These are phyloP conservation scores for Rhabdomys dilectus DNA, from an alignment of 2,113 vertebrate species.

Conservation along the genomic window DNA sequence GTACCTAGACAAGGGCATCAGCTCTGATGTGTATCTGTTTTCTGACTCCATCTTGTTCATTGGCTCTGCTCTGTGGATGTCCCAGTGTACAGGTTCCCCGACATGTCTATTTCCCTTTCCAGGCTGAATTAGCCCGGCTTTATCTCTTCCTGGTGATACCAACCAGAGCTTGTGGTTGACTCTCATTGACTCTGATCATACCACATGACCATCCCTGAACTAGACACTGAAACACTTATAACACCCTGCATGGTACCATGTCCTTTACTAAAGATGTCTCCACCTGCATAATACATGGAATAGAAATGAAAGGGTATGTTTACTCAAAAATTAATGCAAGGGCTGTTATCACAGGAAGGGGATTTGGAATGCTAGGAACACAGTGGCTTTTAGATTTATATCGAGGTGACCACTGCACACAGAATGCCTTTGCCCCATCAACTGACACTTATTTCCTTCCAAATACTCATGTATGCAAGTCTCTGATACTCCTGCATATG, in stretches of 20 bases:
- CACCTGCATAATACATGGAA: background rate
- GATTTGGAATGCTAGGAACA: background rate
- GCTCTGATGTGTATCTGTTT: background rate
- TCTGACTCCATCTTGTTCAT: no score
- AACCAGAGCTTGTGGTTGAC: background rate
- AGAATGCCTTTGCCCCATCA: accelerated
- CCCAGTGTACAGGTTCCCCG: background rate
- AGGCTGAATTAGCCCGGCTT: background rate
- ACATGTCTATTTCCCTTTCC: background rate
- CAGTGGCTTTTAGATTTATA: no score
- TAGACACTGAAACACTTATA: accelerated
- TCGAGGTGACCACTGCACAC: accelerated
- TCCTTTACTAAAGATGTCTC: background rate
- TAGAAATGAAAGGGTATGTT: background rate
- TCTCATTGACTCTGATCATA: background rate
- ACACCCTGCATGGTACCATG: background rate
- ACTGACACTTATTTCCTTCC: background rate
- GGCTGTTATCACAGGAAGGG: background rate
- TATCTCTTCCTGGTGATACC: background rate
- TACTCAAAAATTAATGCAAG: background rate
- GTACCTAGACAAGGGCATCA: background rate
- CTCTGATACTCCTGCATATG: no score
- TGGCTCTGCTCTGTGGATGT: background rate
- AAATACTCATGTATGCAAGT: accelerated
- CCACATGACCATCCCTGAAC: no score